Evolutionary conservation across 2,888 invertebrate species (phyloP).

Genomic region (Zygogramma bicolorata): DNA sequence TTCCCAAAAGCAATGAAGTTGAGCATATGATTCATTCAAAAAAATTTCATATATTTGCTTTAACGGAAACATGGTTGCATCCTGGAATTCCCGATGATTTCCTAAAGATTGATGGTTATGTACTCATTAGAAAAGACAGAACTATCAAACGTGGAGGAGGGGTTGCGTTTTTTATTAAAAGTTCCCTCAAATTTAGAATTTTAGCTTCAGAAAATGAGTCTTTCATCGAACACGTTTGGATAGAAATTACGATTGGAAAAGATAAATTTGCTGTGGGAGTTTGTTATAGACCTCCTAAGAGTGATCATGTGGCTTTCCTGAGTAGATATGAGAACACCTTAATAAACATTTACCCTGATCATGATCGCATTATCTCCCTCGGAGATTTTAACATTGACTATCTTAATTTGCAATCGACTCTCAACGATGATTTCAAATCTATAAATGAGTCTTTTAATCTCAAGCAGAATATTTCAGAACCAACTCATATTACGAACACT

Average conservation of each 20-base stretch:
- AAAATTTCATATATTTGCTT: too few species aligned
- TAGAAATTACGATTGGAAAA: neutral
- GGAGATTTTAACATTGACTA: neutral
- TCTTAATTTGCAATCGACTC: neutral
- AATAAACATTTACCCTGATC: neutral
- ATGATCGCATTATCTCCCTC: neutral
- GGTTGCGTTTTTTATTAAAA: neutral
- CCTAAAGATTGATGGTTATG: too few species aligned
- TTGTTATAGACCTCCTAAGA: neutral
- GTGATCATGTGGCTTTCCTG: neutral
- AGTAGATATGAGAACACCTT: neutral
- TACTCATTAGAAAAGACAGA: neutral
- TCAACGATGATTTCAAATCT: neutral
- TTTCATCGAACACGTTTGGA: neutral
- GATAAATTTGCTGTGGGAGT: neutral
- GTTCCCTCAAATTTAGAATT: neutral
- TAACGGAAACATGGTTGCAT: too few species aligned
- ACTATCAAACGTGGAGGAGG: neutral
- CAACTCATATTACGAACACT: neutral
- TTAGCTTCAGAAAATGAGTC: neutral
- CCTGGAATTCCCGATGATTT: too few species aligned
- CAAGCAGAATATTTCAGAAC: neutral
- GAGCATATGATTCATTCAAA: too few species aligned
- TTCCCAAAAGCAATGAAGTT: too few species aligned
- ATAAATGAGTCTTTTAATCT: neutral